Percentiles rank a stretch among this genome's conserved stretches.
Conservation (phyloP, 2,888 invertebrate species). For the Eupsilia transversa region DNA sequence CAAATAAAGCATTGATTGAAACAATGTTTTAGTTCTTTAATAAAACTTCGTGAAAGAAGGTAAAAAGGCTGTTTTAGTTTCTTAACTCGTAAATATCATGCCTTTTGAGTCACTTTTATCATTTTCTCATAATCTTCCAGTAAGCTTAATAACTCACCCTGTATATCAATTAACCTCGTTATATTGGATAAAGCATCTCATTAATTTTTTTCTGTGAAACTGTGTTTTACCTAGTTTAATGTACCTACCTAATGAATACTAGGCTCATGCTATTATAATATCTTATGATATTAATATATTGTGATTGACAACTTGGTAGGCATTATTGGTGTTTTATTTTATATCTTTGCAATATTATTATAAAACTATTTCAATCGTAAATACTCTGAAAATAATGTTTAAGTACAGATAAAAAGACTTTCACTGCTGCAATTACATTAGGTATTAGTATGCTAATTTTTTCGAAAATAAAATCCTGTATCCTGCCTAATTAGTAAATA, state of each 20-base stretch:
- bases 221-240: slow-evolving; percentile 9
- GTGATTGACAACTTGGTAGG: slow-evolving; percentile 42
- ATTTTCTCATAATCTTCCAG: not conserved
- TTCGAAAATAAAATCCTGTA: not conserved
- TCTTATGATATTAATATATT: slow-evolving; percentile 13
- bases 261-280: not conserved
- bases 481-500: not conserved
- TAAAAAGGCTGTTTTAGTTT: not conserved
- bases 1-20: not conserved
- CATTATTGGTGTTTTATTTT: slow-evolving; percentile 24
- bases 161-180: not conserved
- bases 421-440: slow-evolving; percentile 12
- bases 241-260: slow-evolving; percentile 19
- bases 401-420: slow-evolving; percentile 45
- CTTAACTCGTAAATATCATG: not conserved
- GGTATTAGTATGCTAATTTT: not conserved
- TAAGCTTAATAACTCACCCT: slow-evolving; percentile 12
- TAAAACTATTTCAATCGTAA: slow-evolving; percentile 26
- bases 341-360: slow-evolving; percentile 14
- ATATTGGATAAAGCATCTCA: slow-evolving; percentile 3
- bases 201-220: not conserved
- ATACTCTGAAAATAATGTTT: slow-evolving; percentile 26
- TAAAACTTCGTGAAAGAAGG: not conserved
- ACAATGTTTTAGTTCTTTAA: not conserved
- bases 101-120: not conserved